phyloP scores from a whole-genome alignment of 2,797 vertebrate species.

The Galagoides demidoff region DNA sequence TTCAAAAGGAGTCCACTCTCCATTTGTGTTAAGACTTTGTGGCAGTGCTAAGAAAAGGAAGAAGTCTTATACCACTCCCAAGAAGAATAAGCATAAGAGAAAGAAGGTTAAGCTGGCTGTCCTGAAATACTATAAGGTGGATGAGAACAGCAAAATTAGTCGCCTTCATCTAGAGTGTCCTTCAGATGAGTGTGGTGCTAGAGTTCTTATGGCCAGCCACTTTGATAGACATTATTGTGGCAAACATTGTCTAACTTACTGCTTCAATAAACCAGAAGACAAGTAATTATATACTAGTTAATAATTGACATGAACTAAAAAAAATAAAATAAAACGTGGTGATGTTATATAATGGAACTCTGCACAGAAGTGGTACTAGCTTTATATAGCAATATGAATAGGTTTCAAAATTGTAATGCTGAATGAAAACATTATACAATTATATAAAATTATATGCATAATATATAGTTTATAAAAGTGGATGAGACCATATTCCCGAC shows the following conservation, averaged over 20 bases:
- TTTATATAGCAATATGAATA: not conserved
- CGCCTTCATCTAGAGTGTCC: conserved; percentile 76
- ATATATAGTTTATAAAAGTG: not conserved
- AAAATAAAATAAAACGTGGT: not conserved
- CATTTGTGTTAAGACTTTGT: too few relatives aligned
- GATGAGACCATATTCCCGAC: not conserved
- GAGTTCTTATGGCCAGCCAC: conserved; percentile 98
- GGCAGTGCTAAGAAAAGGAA: too few relatives aligned
- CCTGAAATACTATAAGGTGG: too few relatives aligned
- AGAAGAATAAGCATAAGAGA: too few relatives aligned
- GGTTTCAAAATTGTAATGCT: not conserved
- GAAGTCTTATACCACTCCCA: too few relatives aligned
- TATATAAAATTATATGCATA: not conserved
- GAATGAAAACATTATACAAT: not conserved
- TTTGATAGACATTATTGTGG: conserved; percentile 98
- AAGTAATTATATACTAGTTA: too few relatives aligned
- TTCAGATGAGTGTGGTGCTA: conserved; percentile 95
- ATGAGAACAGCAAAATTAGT: too few relatives aligned
- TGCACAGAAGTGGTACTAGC: not conserved
- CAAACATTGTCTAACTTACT: conserved; percentile 98
- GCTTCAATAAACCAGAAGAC: conserved; percentile 94
- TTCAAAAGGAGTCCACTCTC: too few relatives aligned
- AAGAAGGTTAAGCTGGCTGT: too few relatives aligned
- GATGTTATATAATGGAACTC: not conserved
- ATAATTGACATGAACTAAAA: conserved; percentile 79